Conservation (phyloP, 1,140 invertebrate species). For the Nilaparvata lugens region DNA sequence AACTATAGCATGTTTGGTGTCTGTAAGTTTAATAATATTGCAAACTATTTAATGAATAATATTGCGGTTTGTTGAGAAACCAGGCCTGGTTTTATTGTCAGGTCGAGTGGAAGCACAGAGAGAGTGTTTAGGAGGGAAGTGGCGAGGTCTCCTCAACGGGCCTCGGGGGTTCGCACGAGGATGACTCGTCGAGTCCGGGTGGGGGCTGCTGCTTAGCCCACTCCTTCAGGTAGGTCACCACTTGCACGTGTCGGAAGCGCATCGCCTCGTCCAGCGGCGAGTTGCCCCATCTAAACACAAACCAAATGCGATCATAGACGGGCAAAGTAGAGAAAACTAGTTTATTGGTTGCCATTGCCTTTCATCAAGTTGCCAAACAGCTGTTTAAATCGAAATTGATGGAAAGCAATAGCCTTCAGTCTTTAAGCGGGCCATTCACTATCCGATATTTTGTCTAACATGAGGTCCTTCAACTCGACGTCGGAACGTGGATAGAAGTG, state of each 20-base stretch:
- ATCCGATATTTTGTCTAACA: too few species aligned
- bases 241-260: conserved; percentile 64
- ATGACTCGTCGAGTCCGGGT: conserved; percentile 23
- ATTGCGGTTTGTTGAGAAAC: too few species aligned
- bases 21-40: too few species aligned
- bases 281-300: conserved; percentile 71
- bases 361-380: neutral
- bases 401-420: neutral
- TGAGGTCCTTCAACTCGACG: too few species aligned
- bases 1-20: too few species aligned
- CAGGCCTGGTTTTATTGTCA: too few species aligned
- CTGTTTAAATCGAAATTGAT: neutral
- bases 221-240: conserved; percentile 63
- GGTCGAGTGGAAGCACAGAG: too few species aligned
- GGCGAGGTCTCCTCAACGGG: conserved; percentile 35
- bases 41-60: too few species aligned
- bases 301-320: neutral
- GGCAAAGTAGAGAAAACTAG: neutral
- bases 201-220: conserved; percentile 44
- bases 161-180: conserved; percentile 17
- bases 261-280: conserved; percentile 79
- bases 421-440: too few species aligned
- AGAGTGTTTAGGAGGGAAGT: neutral
- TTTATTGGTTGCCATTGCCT: neutral
- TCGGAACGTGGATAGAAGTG: neutral